Percentiles rank a stretch among this genome's conserved stretches.
Conservation (phyloP, 2,113 vertebrate species). For the Nestor notabilis region DNA sequence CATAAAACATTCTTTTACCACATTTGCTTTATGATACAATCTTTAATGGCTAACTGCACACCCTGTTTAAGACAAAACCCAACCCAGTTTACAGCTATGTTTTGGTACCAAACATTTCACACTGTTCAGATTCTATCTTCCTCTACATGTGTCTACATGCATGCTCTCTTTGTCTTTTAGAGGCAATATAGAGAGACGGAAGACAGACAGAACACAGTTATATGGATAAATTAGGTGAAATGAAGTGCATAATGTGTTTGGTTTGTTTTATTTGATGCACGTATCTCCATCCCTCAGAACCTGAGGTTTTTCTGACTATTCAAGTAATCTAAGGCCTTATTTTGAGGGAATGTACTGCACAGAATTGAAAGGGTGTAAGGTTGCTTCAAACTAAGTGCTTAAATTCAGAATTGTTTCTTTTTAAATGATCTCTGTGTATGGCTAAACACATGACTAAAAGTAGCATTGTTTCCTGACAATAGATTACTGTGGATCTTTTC, state of each 20-base stretch:
- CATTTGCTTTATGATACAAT: slow-evolving; percentile 33
- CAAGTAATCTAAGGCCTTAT: neutral
- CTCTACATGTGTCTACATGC: neutral
- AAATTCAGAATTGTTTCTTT: neutral
- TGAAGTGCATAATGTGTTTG: neutral
- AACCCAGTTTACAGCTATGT: neutral
- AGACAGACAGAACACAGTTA: neutral
- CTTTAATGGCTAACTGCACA: slow-evolving; percentile 2
- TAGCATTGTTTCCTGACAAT: neutral
- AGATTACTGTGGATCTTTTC: neutral
- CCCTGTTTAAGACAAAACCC: neutral
- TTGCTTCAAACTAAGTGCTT: neutral
- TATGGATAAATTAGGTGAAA: neutral
- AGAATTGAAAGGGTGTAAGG: neutral
- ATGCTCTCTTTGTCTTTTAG: neutral
- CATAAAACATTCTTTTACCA: neutral
- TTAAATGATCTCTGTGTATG: neutral
- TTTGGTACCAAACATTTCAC: neutral
- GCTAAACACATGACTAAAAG: neutral
- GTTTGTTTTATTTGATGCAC: neutral
- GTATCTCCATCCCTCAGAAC: neutral
- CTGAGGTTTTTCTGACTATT: neutral
- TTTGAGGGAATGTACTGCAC: neutral
- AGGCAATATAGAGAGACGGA: neutral
- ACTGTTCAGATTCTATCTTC: slow-evolving; percentile 12